These are phyloP conservation scores for Schlechtendalia chinensis DNA, from an alignment of 1,140 invertebrate species.

Conservation along the genomic window DNA sequence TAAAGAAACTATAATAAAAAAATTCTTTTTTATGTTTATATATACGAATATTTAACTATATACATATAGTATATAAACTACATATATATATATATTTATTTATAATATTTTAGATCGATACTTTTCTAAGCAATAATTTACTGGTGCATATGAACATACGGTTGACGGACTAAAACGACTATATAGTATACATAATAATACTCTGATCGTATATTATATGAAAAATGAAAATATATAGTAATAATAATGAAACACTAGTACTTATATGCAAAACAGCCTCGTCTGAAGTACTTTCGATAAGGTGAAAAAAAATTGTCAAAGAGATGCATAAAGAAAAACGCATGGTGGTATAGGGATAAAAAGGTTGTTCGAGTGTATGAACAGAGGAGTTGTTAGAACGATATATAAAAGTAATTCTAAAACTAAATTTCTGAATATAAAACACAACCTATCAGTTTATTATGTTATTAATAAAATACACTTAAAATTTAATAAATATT, in stretches of 20 bases:
- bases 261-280: slow-evolving; percentile 3
- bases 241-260: neutral
- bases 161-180: neutral
- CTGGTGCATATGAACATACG: neutral
- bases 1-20: too few species aligned
- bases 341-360: neutral
- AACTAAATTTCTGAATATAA: neutral
- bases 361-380: neutral
- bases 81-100: too few species aligned
- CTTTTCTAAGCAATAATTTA: neutral
- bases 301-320: neutral
- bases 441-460: neutral
- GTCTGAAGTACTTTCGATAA: slow-evolving; percentile 12
- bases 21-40: too few species aligned
- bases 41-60: too few species aligned
- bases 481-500: too few species aligned
- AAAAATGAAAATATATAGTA: slow-evolving; percentile 19
- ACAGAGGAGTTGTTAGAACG: neutral
- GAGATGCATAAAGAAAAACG: neutral
- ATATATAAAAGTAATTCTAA: slow-evolving; percentile 2
- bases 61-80: too few species aligned
- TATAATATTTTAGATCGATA: neutral
- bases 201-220: neutral
- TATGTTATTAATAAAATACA: too few species aligned
- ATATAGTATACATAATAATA: neutral